A percentile compares a stretch with the other conserved stretches of the same genome.
Evolutionary conservation across 2,113 vertebrate species (phyloP).

Genomic region (Ia io): DNA sequence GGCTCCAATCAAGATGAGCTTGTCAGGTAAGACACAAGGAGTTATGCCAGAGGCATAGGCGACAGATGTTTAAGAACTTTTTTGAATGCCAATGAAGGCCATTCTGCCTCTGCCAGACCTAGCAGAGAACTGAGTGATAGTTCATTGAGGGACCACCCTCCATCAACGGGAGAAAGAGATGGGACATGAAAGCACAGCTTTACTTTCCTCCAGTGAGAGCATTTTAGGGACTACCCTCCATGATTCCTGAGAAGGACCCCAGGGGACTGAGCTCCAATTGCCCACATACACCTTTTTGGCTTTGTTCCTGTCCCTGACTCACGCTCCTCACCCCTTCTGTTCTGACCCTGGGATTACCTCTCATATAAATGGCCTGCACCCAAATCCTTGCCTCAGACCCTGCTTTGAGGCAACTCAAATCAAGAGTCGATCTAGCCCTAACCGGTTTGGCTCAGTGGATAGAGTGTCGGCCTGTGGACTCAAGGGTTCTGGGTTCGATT

Average conservation of each 20-base stretch:
- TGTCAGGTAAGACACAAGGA: neutral
- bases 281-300: neutral
- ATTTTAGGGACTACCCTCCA: too few species aligned
- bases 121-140: too few species aligned
- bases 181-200: too few species aligned
- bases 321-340: neutral
- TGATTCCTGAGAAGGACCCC: neutral
- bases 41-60: neutral
- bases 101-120: too few species aligned
- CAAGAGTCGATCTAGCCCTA: neutral
- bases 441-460: too few species aligned
- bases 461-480: too few species aligned
- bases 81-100: neutral
- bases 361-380: neutral
- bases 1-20: neutral
- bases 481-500: too few species aligned
- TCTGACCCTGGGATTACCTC: neutral
- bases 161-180: too few species aligned
- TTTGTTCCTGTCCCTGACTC: neutral
- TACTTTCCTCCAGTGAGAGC: too few species aligned
- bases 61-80: neutral
- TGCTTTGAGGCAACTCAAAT: neutral
- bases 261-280: neutral
- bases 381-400: neutral
- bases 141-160: too few species aligned